A percentile compares a stretch with the other conserved stretches of the same genome.
phyloP scores from a whole-genome alignment of 2,888 invertebrate genomes.

The Machimus rusticus region DNA sequence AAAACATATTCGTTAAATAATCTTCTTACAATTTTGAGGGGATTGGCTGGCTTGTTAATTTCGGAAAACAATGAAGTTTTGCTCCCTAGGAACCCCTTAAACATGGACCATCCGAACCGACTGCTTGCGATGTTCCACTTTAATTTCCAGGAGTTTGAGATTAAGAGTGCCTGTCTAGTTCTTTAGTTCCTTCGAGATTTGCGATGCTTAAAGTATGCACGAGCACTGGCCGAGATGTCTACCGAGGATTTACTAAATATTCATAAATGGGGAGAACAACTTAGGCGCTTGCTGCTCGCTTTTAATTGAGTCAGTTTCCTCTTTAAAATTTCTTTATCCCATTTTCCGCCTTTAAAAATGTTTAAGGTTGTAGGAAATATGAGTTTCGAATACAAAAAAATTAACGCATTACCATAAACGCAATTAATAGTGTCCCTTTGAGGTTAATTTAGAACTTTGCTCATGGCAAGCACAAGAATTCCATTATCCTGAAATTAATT shows the following conservation, averaged over 20 bases:
- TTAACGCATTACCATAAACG: not conserved
- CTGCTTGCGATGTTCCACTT: not conserved
- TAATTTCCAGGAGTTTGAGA: not conserved
- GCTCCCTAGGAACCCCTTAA: not conserved
- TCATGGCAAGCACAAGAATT: not conserved
- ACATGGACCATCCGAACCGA: not conserved
- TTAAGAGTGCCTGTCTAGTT: not conserved
- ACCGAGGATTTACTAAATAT: not conserved
- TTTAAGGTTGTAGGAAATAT: not conserved
- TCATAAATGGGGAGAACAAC: not conserved
- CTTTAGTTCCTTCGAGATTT: not conserved
- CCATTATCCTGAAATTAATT: not conserved
- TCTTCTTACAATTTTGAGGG: not conserved
- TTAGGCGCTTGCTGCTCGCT: not conserved
- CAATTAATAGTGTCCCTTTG: not conserved
- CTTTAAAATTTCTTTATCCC: not conserved
- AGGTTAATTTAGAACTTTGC: not conserved
- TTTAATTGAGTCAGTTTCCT: not conserved
- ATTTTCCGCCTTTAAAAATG: not conserved
- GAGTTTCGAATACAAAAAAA: not conserved
- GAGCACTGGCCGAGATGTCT: not conserved
- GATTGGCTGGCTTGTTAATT: not conserved
- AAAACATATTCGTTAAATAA: not conserved
- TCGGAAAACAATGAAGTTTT: not conserved
- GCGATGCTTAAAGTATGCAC: not conserved